phyloP scores from a whole-genome alignment of 2,888 invertebrate genomes.

The Meandrusa payeni region DNA sequence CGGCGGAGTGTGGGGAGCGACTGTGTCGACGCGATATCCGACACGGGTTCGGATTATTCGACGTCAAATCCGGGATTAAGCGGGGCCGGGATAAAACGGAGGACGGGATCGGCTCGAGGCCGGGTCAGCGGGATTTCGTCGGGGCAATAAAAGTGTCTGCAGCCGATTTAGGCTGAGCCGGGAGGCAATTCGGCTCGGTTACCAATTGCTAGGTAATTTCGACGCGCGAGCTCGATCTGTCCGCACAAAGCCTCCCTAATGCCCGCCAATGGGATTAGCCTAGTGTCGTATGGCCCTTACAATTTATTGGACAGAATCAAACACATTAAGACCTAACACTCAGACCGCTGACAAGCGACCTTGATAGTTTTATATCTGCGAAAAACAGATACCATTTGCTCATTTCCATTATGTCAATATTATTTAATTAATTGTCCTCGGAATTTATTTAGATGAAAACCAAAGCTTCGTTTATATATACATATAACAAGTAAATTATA shows the following conservation, averaged over 20 bases:
- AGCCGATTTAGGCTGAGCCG: constrained; percentile 79
- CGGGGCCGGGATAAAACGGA: constrained; percentile 70
- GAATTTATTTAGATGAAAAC: too few relatives aligned
- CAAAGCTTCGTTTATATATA: too few relatives aligned
- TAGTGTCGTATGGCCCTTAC: constrained; percentile 66
- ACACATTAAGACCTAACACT: constrained; percentile 43
- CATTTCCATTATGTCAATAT: constrained; percentile 6
- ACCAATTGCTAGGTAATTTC: constrained; percentile 80
- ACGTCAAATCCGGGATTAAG: constrained; percentile 81
- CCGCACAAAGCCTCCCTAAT: constrained; percentile 76
- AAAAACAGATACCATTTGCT: constrained; percentile 3
- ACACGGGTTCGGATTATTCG: constrained; percentile 84
- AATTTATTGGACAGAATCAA: constrained; percentile 72
- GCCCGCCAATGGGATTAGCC: constrained; percentile 77
- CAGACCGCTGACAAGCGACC: constrained; percentile 4
- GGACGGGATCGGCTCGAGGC: constrained; percentile 63
- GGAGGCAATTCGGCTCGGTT: constrained; percentile 71
- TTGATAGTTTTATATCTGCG: neutral
- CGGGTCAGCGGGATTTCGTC: constrained; percentile 76
- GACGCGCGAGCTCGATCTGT: constrained; percentile 75
- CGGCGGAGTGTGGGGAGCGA: constrained; percentile 50
- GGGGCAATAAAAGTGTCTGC: constrained; percentile 81
- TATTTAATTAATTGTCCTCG: constrained; percentile 8
- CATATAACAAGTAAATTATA: too few relatives aligned
- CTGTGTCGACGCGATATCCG: constrained; percentile 83